These are phyloP conservation scores for Microcebus ravelobensis DNA, from an alignment of 2,113 vertebrate species.

Conservation along the genomic window DNA sequence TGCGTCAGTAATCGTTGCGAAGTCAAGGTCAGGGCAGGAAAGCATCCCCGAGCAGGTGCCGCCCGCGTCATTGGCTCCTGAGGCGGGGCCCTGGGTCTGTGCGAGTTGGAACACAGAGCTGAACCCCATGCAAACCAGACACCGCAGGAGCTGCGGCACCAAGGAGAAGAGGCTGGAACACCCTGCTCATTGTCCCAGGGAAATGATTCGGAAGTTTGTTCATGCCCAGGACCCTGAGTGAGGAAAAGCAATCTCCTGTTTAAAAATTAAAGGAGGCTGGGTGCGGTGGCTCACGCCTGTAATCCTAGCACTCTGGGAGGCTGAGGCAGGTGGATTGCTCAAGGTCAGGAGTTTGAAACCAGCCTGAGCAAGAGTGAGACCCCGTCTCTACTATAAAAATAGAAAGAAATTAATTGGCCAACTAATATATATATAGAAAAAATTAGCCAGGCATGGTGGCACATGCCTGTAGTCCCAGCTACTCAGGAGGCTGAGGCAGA, in stretches of 20 bases:
- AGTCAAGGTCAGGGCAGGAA: not conserved
- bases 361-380: too few relatives aligned
- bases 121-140: accelerated
- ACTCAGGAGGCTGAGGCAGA: too few relatives aligned
- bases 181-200: not conserved
- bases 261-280: not conserved
- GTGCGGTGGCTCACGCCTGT: too few relatives aligned
- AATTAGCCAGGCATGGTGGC: too few relatives aligned
- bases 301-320: too few relatives aligned
- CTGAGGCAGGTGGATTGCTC: too few relatives aligned
- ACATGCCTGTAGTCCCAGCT: too few relatives aligned
- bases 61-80: accelerated
- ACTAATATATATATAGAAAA: too few relatives aligned
- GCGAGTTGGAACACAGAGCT: not conserved
- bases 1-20: not conserved
- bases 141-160: too few relatives aligned
- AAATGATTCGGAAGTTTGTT: not conserved
- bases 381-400: too few relatives aligned
- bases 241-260: not conserved
- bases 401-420: too few relatives aligned
- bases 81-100: not conserved
- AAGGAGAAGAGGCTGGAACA: not conserved
- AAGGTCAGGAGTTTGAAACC: too few relatives aligned
- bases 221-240: not conserved
- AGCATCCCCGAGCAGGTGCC: accelerated